Evolutionary conservation across 2,113 vertebrate genomes (phyloP), one percentile per base, ranked within the genome.

Genomic region (Myotis brandtii): DNA sequence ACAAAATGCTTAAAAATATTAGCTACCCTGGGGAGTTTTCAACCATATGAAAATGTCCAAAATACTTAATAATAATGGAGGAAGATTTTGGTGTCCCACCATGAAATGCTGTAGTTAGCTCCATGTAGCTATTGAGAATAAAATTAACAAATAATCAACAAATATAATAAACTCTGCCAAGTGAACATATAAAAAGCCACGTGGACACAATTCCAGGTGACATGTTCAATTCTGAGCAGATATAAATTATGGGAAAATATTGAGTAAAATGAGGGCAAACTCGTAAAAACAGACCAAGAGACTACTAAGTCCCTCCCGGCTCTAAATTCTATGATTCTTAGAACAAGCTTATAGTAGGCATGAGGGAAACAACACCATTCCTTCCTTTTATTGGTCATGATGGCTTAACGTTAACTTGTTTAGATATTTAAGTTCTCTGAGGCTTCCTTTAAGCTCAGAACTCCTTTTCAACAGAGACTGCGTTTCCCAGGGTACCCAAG

Each of bases 331-430:
- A 62, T 5, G 18, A 12, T 76, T 75, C 48, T 93, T 69, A 69
- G 11, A 86, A 69, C n/a, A 4, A n/a, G 20, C 34, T 67, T 86
- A 23, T 0, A 69, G 56, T 8, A 84, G 62, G 20, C 34, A 86
- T 40, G 37, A 40, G 11, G 40, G 72, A 23, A 3, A 6, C 21
- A 52, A 9, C 27, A 48, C 1, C 40, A 75, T 21, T 85, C 70
- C 27, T 88, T 84, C 27, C 77, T 91, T 95, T 59, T 10, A 32
- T 40, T 62, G 25, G n/a, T 46, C 77, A 69, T 48, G 70, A 46
- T 84, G 66, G 43, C 46, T 82, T 93, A 70, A 76, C 70, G 37
- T 70, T 81, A 76, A 96, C 62, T 32, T 67, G 12, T 37, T 81
- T 37, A 77, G 70, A 54, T 86, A 76, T 34, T 80, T 72, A 76